phyloP scores from a whole-genome alignment of 2,888 invertebrate genomes.

The Mythimna lalbum region DNA sequence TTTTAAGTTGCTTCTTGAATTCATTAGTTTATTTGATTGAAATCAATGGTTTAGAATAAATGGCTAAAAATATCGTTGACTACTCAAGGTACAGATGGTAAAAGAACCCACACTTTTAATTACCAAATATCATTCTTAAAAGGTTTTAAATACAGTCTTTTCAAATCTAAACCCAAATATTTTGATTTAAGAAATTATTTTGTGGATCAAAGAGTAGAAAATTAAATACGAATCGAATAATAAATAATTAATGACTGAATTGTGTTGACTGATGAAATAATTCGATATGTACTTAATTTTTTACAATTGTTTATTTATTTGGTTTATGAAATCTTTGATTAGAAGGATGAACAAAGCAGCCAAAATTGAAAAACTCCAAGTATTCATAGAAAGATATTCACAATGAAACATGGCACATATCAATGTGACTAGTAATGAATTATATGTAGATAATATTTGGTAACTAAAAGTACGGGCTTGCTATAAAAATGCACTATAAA shows the following conservation, averaged over 20 bases:
- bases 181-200: background rate
- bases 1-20: constrained; percentile 31
- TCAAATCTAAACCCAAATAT: constrained; percentile 3
- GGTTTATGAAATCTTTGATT: background rate
- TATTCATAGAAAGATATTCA: constrained; percentile 17
- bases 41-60: constrained; percentile 49
- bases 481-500: constrained; percentile 81
- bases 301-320: constrained; percentile 12
- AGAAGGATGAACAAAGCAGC: background rate
- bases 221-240: constrained; percentile 44
- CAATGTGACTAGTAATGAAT: constrained; percentile 74
- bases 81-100: constrained; percentile 60
- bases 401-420: constrained; percentile 75
- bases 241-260: constrained; percentile 59
- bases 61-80: constrained; percentile 57
- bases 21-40: constrained; percentile 30
- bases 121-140: constrained; percentile 61
- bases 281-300: constrained; percentile 39
- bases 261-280: constrained; percentile 42
- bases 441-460: constrained; percentile 63
- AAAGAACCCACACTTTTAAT: constrained; percentile 64
- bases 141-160: constrained; percentile 12
- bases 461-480: constrained; percentile 70
- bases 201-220: constrained; percentile 22
- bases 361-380: background rate